Evolutionary conservation across 1,140 invertebrate genomes (phyloP), one percentile per base, ranked within the genome.

Genomic region (Diplogasteroides magnus): DNA sequence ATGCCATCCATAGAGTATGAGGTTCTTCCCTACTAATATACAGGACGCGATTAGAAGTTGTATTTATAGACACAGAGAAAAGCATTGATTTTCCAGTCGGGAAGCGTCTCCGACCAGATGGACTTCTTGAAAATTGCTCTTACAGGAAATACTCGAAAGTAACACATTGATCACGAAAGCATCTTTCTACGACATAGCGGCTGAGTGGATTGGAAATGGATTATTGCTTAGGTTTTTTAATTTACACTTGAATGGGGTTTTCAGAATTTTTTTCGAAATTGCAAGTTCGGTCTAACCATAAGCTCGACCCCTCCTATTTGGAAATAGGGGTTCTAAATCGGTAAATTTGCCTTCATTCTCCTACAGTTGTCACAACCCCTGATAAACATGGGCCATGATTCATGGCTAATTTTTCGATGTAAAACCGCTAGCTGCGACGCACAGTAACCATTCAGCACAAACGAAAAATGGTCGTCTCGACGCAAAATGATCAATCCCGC

Each of bases 401-500:
- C 6, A 48, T 48, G 6, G 19, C 19, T 19, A 48, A 48, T 48
- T n/a, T n/a, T n/a, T n/a, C n/a, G n/a, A n/a, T n/a, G n/a, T n/a
- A n/a, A n/a, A n/a, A n/a, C n/a, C n/a, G n/a, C n/a, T n/a, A n/a
- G n/a, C n/a, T n/a, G n/a, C n/a, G n/a, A n/a, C n/a, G n/a, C n/a
- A n/a, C n/a, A n/a, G n/a, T n/a, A n/a, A n/a, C n/a, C n/a, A n/a
- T 48, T 48, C 11, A 89, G 87, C 67, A 87, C 86, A 69, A 90
- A 90, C 58, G 82, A 83, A 13, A 91, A 91, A 84, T 94, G 91
- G 91, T 87, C 87, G 66, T 76, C 79, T 0, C 84, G 91, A 19
- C 85, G 91, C 66, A 91, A 93, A 84, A 88, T 94, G 79, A 89
- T 94, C 13, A 94, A 91, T 1, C 91, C 91, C 27, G 88, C 91